Conservation (phyloP, 1,140 invertebrate genomes). For the Vanessa tameamea region DNA sequence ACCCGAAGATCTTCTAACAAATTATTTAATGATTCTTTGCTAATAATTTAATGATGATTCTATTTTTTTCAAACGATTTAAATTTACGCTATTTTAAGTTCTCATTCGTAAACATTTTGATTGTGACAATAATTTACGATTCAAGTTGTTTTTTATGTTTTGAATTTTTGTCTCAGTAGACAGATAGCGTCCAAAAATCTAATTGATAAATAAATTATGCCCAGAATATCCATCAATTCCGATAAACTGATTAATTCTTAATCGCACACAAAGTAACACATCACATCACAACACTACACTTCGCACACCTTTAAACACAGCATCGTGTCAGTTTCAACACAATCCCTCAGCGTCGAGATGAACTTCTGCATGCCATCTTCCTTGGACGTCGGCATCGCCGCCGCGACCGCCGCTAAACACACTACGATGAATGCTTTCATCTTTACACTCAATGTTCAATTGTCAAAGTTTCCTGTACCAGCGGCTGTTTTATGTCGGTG, state of each 20-base stretch:
- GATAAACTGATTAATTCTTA: background rate
- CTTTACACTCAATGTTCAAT: constrained; percentile 65
- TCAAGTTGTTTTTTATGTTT: no score
- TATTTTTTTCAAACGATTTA: no score
- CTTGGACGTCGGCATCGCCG: constrained; percentile 61
- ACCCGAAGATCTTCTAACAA: no score
- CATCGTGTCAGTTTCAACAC: constrained; percentile 69
- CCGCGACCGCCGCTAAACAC: constrained; percentile 49
- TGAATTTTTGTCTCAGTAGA: no score
- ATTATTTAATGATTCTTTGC: no score
- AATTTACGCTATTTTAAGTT: no score
- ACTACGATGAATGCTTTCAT: constrained; percentile 65
- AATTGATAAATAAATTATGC: no score
- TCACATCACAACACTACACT: constrained; percentile 59
- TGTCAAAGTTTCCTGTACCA: constrained; percentile 57
- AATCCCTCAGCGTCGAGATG: constrained; percentile 65
- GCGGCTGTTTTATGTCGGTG: constrained; percentile 67
- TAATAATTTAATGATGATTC: no score
- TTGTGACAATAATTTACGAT: no score
- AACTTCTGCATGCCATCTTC: constrained; percentile 67
- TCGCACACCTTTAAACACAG: constrained; percentile 74
- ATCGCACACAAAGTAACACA: background rate
- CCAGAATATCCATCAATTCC: no score
- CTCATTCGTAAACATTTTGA: no score
- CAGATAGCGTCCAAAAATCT: no score